Evolutionary conservation across 2,888 invertebrate species (phyloP), one percentile per base, ranked within the genome.

Genomic region (Mantis religiosa): DNA sequence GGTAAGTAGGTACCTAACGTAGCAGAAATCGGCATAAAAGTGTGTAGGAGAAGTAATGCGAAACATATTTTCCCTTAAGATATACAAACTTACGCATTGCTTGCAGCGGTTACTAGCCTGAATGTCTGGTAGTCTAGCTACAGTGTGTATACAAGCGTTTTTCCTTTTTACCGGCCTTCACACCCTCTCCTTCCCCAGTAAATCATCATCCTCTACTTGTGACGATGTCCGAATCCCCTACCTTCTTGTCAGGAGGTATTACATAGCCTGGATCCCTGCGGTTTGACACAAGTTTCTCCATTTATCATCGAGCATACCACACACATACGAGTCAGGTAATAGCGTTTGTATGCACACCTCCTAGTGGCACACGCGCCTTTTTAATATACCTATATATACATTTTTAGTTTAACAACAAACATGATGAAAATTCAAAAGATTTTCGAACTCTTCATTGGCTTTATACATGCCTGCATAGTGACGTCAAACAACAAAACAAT

Each of bases 181-280:
- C 54, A 25, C 25, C 54, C 54, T 71, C 54, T 25, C 54, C 54
- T 71, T 71, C 54, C 6, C 54, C 25, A 71, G 54, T 71, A 71
- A 71, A 71, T 71, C 54, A 71, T 71, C 54, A 71, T 71, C 54
- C 54, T 71, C 20, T 71, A 71, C 54, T 71, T 71, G 54, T 71
- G 54, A 71, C 54, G 54, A 71, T 71, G 54, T 27, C 84, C 54
- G 54, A 71, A 71, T 25, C 54, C 54, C 25, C 54, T 71, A 20
- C 54, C 54, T 71, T 4, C 89, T 89, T 89, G 89, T 88, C 89
- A 89, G 86, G 88, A 84, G 89, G 83, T 89, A 89, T 89, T 89
- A 89, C 88, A 87, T 85, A 88, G 82, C 81, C 82, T n/a, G 85
- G 85, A 84, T 71, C 89, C 89, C 89, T 83, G 89, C 89, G 85